Evolutionary conservation across 2,888 invertebrate species (phyloP), one percentile per base, ranked within the genome.

Genomic region (Eulithis prunata): DNA sequence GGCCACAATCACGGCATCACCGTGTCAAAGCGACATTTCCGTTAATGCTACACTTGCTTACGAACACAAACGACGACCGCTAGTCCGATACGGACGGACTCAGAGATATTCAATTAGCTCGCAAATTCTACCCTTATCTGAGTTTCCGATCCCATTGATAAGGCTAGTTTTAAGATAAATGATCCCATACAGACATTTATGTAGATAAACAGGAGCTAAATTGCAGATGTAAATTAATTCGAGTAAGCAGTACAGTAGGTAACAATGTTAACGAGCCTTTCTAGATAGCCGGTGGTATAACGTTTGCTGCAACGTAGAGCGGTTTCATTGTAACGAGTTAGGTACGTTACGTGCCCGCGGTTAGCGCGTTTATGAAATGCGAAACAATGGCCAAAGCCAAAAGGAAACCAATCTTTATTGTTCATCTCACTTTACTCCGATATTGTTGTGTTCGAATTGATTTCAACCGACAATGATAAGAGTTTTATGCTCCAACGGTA

Each of bases 401-500:
- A 83, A 82, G 81, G 80, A 83, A 82, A 80, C 74, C 81, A 87
- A 89, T 89, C 88, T 89, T 86, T 88, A 89, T 83, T 86, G 84
- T 79, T 81, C 79, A 86, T 85, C 86, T 82, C 75, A 80, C 79
- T 85, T 82, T 83, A 85, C 81, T 85, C 78, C 80, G 83, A 87
- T 87, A 86, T 85, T 84, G 81, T 87, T 80, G 78, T 78, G 80
- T 83, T 81, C 74, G 84, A 88, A 89, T 90, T 87, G 87, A 90
- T 88, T 88, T 84, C 76, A 79, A 82, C 82, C 79, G 77, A 80
- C 78, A 83, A 80, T 84, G 87, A 90, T 90, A 85, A 87, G 83
- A 84, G 82, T 84, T 88, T 88, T 85, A 88, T 86, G 84, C 82
- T 74, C 76, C 80, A 90, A 89, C 90, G 89, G 90, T 87, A 88